These are phyloP conservation scores for Rousettus leschenaultii DNA, from an alignment of 2,113 vertebrate genomes.

Conservation along the genomic window DNA sequence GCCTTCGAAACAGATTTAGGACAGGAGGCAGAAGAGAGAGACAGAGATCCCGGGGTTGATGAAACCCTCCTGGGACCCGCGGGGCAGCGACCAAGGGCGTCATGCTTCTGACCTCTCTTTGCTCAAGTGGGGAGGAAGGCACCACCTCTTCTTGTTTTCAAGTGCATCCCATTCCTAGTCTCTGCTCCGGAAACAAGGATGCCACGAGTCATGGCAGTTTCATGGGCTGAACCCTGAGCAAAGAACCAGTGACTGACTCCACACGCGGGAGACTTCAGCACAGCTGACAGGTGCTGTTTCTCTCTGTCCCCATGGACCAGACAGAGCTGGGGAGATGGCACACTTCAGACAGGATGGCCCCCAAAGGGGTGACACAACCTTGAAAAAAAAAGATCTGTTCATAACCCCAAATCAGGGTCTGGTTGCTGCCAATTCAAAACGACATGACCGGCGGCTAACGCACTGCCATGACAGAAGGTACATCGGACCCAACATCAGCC, in stretches of 20 bases:
- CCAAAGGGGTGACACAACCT: not conserved
- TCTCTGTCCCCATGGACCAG: not conserved
- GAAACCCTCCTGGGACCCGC: not conserved
- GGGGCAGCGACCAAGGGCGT: not conserved
- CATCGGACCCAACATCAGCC: not conserved
- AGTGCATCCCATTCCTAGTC: not conserved
- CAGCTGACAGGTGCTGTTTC: not conserved
- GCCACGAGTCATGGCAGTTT: not conserved
- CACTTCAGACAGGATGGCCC: constrained; percentile 9
- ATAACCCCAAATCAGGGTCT: not conserved
- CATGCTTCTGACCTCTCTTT: not conserved
- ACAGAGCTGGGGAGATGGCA: not conserved
- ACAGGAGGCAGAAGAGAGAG: not conserved
- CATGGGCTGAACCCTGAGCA: not conserved
- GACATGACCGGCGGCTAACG: not conserved
- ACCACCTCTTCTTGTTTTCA: not conserved
- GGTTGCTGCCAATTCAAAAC: not conserved
- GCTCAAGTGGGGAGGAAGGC: not conserved
- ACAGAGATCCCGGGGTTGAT: not conserved
- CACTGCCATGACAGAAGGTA: not conserved
- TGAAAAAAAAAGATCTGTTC: not conserved
- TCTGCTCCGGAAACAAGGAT: not conserved
- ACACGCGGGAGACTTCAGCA: not conserved
- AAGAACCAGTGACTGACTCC: not conserved
- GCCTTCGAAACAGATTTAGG: constrained; percentile 43